Conservation (phyloP, 1,140 invertebrate genomes). For the Rhopalosiphum padi region DNA sequence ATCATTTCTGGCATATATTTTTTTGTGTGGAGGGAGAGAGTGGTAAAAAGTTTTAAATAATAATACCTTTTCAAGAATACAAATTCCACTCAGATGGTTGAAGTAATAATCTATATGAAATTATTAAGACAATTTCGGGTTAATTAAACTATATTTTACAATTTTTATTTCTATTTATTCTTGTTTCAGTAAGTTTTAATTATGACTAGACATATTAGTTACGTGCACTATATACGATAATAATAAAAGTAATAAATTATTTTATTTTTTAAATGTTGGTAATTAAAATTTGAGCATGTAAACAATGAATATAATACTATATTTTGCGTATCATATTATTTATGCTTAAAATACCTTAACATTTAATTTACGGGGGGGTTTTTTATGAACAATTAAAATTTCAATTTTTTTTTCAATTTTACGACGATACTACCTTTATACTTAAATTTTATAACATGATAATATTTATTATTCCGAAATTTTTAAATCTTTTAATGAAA, state of each 20-base stretch:
- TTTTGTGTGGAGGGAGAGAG: neutral
- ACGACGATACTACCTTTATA: neutral
- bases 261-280: neutral
- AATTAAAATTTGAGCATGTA: neutral
- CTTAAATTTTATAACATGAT: neutral
- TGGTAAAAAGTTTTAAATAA: neutral
- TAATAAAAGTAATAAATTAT: too few species aligned
- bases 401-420: neutral
- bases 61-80: neutral
- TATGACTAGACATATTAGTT: too few species aligned
- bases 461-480: neutral
- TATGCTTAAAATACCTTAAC: neutral
- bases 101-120: neutral
- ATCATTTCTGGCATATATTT: neutral
- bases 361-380: neutral
- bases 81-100: neutral
- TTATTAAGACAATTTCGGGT: too few species aligned
- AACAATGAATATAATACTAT: neutral
- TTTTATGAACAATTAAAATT: neutral
- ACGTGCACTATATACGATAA: too few species aligned
- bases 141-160: too few species aligned
- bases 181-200: too few species aligned
- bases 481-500: conserved; percentile 19
- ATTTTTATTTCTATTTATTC: too few species aligned
- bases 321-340: neutral